Base-by-base conservation (phyloP, 2,888 invertebrate genomes). In the Sepiola atlantica region DNA sequence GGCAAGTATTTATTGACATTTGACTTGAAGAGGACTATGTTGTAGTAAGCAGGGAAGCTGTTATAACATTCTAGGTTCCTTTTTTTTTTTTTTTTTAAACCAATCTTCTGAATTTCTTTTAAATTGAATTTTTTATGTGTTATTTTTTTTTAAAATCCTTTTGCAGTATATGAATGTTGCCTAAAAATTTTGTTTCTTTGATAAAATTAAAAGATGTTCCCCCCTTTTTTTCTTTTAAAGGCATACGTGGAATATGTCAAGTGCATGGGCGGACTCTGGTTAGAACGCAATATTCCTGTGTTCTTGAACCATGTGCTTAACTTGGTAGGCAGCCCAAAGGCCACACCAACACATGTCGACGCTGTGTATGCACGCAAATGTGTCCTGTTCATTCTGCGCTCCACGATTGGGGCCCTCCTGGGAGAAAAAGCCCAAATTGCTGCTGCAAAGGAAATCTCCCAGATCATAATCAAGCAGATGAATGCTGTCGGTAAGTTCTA, bases 291-390 rank as follows among this genome's bases (percentile, higher is more conserved):
- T 97, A 98, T 99, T 96, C 98, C 98, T 28, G 98, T 98, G 0
- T 98, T 99, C 96, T 97, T 99, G n/a, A 98, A 98, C 21, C 99
- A 99, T 97, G 98, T 99, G 12, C 97, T 99, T 94, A 99, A 99
- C 96, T 97, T 99, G 95, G 99, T 98, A 6, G 99, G 99, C 0
- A 99, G 99, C 97, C 99, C 99, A 0, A 99, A 99, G 97, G 99
- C 99, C 0, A 99, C 99, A 0, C 98, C 99, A 28, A 99, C 99
- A 0, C 99, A 99, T 97, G 99, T 99, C 0, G 99, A 99, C 97
- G 99, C 99, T 28, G 99, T 99, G 3, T 99, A 99, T 97, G 99
- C 99, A 0, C 98, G 99, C 96, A 99, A 99, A 97, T 99, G 99
- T 97, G 99, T 99, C 95, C 99, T 98, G 97, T 99, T 99, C 97